Conservation (phyloP, 1,140 invertebrate species). For the Platorchestia sp. region DNA sequence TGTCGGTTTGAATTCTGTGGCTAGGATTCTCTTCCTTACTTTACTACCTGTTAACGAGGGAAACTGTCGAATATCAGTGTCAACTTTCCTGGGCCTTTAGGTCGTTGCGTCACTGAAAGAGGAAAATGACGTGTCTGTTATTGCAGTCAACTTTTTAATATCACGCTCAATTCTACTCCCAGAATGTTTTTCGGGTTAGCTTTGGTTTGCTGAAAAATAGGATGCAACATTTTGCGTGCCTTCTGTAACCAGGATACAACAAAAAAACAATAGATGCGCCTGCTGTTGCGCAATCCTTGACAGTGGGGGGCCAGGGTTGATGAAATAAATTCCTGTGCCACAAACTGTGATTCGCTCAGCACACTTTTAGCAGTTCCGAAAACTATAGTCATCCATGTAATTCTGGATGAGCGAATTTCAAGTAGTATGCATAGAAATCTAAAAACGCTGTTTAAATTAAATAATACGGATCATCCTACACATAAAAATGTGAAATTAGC, state of each 20-base stretch:
- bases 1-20: background rate
- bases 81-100: background rate
- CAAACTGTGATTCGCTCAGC: no score
- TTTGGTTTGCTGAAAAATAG: background rate
- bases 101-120: background rate
- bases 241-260: background rate
- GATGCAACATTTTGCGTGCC: background rate
- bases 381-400: no score
- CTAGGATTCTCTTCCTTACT: background rate
- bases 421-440: no score
- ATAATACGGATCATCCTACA: no score
- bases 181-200: background rate
- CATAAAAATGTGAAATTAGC: no score
- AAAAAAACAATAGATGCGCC: no score
- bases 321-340: no score
- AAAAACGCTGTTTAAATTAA: no score
- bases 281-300: background rate
- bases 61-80: background rate
- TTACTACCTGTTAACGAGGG: background rate
- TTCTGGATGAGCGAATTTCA: no score
- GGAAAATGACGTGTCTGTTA: background rate
- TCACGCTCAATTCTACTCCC: background rate
- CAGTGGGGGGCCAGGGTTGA: no score
- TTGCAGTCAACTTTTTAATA: background rate
- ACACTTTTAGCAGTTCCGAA: no score